These are phyloP conservation scores for Acrobasis consociella DNA, from an alignment of 2,888 invertebrate species.

Conservation along the genomic window DNA sequence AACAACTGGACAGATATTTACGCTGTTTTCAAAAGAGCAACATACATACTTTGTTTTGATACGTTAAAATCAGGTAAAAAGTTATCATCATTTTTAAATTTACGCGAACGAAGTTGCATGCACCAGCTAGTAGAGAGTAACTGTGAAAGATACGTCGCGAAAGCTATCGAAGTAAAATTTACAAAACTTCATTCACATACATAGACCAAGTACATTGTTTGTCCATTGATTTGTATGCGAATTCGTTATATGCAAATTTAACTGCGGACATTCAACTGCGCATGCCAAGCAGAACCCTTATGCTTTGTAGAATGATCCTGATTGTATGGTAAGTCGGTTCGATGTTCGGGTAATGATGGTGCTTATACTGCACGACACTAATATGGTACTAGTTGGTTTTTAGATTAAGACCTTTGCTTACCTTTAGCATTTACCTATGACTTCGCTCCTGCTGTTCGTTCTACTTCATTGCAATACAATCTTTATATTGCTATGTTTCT, in stretches of 20 bases:
- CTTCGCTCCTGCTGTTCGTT: too few species aligned
- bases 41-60: too few species aligned
- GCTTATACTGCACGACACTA: constrained; percentile 4
- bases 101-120: too few species aligned
- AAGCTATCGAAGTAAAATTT: background rate
- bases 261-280: constrained; percentile 36
- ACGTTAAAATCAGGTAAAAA: too few species aligned
- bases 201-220: constrained; percentile 3
- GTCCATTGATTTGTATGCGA: constrained; percentile 44
- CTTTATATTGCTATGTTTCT: too few species aligned
- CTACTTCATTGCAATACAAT: too few species aligned
- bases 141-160: too few species aligned
- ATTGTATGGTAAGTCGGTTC: constrained; percentile 56
- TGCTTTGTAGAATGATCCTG: constrained; percentile 43
- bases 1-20: too few species aligned
- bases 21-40: too few species aligned
- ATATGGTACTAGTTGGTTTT: background rate
- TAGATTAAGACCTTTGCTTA: constrained; percentile 1
- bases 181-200: background rate
- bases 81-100: too few species aligned
- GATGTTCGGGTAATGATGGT: constrained; percentile 36
- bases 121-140: too few species aligned
- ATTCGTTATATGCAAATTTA: constrained; percentile 42
- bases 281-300: constrained; percentile 43
- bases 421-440: background rate